A percentile compares a stretch with the other conserved stretches of the same genome.
phyloP scores from a whole-genome alignment of 2,888 invertebrate genomes.

The Cordilura impudica region DNA sequence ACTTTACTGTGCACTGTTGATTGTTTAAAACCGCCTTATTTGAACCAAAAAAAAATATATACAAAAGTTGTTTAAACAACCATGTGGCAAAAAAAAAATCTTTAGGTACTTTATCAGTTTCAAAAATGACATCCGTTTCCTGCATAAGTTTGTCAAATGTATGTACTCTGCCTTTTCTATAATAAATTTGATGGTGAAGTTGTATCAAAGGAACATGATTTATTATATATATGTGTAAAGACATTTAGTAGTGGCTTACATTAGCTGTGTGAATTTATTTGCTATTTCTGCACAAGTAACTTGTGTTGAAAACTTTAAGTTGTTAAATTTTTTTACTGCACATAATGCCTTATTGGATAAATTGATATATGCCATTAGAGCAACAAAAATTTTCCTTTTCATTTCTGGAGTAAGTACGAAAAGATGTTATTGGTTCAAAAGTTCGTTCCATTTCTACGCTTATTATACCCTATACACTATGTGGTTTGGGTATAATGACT shows the following conservation, averaged over 20 bases:
- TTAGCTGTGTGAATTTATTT: slow-evolving; percentile 17
- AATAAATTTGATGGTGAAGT: background rate
- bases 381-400: no score
- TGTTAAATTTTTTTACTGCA: background rate
- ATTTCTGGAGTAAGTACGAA: no score
- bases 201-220: slow-evolving; percentile 24
- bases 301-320: slow-evolving; percentile 1
- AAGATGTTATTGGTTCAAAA: no score
- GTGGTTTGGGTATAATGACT: no score
- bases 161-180: background rate
- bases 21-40: no score
- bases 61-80: background rate
- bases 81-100: background rate
- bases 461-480: no score
- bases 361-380: no score
- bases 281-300: background rate
- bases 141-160: background rate
- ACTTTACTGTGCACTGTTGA: no score
- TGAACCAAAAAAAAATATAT: no score
- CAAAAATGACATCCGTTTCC: slow-evolving; percentile 3
- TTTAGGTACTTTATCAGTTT: background rate
- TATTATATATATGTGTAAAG: slow-evolving; percentile 45
- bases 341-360: no score
- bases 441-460: no score
- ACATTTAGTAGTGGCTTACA: slow-evolving; percentile 40